Conservation (phyloP, 2,113 vertebrate species). For the Emydura subglobosa region DNA sequence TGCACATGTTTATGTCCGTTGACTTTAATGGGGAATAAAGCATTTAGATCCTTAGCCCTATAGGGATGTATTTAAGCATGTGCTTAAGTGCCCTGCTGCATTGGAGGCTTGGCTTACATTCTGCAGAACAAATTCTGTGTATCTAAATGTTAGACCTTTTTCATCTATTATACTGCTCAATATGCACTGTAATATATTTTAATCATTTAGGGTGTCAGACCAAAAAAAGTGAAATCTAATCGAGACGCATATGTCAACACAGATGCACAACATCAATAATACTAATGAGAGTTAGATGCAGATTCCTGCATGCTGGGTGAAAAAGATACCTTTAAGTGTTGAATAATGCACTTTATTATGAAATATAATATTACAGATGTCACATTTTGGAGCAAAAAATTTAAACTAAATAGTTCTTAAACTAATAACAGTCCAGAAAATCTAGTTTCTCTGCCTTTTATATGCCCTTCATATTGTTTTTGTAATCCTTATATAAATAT, state of each 20-base stretch:
- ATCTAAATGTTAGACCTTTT: rapidly evolving
- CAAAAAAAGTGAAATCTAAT: not conserved
- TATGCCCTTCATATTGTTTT: conserved; percentile 7
- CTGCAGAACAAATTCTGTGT: rapidly evolving
- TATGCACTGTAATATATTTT: rapidly evolving
- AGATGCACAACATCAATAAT: not conserved
- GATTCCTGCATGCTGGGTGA: not conserved
- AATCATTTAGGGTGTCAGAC: not conserved
- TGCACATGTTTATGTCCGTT: not conserved
- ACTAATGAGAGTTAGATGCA: not conserved
- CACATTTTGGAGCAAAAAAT: not conserved
- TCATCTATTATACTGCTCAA: not conserved
- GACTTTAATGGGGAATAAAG: not conserved
- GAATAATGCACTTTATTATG: not conserved
- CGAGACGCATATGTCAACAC: not conserved
- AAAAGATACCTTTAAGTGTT: not conserved
- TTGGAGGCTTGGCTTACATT: rapidly evolving
- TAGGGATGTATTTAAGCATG: not conserved
- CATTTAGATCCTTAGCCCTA: not conserved
- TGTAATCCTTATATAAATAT: conserved; percentile 55
- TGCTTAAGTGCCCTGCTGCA: rapidly evolving
- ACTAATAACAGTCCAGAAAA: conserved; percentile 4
- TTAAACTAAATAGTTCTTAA: conserved; percentile 19
- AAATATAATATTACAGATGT: not conserved
- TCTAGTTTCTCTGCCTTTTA: not conserved